phyloP scores from a whole-genome alignment of 2,797 vertebrate genomes.

The Brotula barbata region DNA sequence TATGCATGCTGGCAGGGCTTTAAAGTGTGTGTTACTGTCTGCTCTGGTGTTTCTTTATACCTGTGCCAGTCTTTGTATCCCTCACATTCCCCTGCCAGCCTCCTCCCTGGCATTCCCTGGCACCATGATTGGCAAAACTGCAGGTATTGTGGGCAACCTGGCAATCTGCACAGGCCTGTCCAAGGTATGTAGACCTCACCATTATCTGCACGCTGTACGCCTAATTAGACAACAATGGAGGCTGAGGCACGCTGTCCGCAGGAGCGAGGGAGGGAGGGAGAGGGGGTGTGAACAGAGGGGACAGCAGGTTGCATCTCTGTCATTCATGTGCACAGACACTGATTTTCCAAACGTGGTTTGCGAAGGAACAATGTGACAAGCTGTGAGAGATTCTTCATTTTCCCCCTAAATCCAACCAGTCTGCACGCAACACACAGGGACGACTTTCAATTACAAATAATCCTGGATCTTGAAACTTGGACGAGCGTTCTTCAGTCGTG shows the following conservation, averaged over 20 bases:
- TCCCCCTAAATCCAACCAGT: background rate
- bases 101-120: conserved; percentile 49
- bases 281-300: conserved; percentile 39
- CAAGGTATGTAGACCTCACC: conserved; percentile 37
- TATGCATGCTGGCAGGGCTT: conserved; percentile 53
- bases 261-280: conserved; percentile 13
- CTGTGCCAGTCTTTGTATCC: conserved; percentile 63
- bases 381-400: conserved; percentile 34
- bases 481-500: too few species aligned
- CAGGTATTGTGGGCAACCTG: conserved; percentile 57
- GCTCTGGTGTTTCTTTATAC: conserved; percentile 23
- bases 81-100: conserved; percentile 44
- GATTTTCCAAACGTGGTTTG: conserved; percentile 19
- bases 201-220: conserved; percentile 47
- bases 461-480: too few species aligned
- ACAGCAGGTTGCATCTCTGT: conserved; percentile 39
- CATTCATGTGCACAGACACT: conserved; percentile 21
- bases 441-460: background rate
- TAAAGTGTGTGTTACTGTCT: conserved; percentile 59
- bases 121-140: conserved; percentile 40
- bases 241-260: conserved; percentile 26
- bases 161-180: conserved; percentile 39
- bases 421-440: too few species aligned
- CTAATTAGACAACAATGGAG: conserved; percentile 66
- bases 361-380: conserved; percentile 44